Conservation (phyloP, 2,888 invertebrate species). For the Pseudolycoriella hygida region DNA sequence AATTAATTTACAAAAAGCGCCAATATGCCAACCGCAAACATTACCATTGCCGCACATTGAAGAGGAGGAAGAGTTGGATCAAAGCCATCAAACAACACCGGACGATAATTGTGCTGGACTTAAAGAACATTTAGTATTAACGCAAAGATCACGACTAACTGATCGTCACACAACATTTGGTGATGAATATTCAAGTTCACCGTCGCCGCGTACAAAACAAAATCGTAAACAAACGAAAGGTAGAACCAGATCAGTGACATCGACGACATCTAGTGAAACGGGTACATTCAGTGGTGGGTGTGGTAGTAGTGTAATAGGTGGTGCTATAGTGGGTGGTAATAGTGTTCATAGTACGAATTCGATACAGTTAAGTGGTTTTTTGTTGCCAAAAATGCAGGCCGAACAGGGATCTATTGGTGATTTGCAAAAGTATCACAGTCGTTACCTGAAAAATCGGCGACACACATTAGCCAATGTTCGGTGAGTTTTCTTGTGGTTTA, state of each 20-base stretch:
- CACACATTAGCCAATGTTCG: conserved; percentile 86
- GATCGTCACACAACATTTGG: conserved; percentile 11
- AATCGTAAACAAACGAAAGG: conserved; percentile 26
- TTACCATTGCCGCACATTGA: conserved; percentile 66
- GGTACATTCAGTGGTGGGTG: conserved; percentile 14
- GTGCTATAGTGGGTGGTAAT: conserved; percentile 18
- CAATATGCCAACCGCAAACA: conserved; percentile 39
- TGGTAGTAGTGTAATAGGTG: conserved; percentile 8
- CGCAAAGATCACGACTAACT: conserved; percentile 7
- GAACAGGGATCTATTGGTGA: conserved; percentile 84
- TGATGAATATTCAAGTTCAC: conserved; percentile 20
- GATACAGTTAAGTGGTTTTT: conserved; percentile 21
- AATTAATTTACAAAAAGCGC: conserved; percentile 21
- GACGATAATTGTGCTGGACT: conserved; percentile 35
- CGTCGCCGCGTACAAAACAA: conserved; percentile 27
- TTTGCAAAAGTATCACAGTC: conserved; percentile 72
- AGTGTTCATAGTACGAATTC: conserved; percentile 16
- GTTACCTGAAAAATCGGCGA: conserved; percentile 69
- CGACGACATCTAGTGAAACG: conserved; percentile 22
- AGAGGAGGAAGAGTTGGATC: conserved; percentile 52
- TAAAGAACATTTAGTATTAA: conserved; percentile 16
- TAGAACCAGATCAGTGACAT: conserved; percentile 22
- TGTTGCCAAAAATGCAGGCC: conserved; percentile 66
- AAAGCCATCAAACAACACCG: conserved; percentile 29
- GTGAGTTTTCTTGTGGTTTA: conserved; percentile 38